These are phyloP conservation scores for Colletes collaris DNA, from an alignment of 2,888 invertebrate species.

Conservation along the genomic window DNA sequence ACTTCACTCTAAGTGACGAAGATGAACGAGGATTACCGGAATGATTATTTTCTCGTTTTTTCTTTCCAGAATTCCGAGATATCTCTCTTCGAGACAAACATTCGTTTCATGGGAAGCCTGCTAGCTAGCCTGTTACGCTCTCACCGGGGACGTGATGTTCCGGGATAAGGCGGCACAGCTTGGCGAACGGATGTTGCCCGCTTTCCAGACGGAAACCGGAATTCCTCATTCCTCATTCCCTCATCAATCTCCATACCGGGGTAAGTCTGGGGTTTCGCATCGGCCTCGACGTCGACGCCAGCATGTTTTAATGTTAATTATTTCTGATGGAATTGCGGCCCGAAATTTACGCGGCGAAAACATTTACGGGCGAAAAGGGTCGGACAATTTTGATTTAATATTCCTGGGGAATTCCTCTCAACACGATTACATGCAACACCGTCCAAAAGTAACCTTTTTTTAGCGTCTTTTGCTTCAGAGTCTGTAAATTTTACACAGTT, in stretches of 20 bases:
- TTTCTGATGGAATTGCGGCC: conserved; percentile 19
- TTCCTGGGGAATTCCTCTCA: background rate
- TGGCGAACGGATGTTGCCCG: conserved; percentile 96
- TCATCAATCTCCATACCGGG: conserved; percentile 96
- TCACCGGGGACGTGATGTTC: conserved; percentile 98
- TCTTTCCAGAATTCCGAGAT: conserved; percentile 92
- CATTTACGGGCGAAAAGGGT: background rate
- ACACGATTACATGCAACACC: too few relatives aligned
- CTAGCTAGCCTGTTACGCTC: conserved; percentile 95
- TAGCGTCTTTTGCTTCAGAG: too few relatives aligned
- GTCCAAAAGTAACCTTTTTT: background rate
- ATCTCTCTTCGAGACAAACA: conserved; percentile 99
- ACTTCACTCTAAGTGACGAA: background rate
- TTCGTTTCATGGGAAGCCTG: conserved; percentile 98
- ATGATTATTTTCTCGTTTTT: conserved; percentile 66
- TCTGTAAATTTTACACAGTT: too few relatives aligned
- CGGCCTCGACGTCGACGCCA: conserved; percentile 20
- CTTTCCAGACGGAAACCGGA: conserved; percentile 98
- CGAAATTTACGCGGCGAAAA: conserved; percentile 7
- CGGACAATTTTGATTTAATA: background rate
- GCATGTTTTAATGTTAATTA: conserved; percentile 53
- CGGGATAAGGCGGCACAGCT: conserved; percentile 95
- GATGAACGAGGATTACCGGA: conserved; percentile 22
- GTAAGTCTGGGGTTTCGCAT: conserved; percentile 84
- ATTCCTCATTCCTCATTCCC: conserved; percentile 95